Percentiles rank a stretch among this genome's conserved stretches.
Evolutionary conservation across 2,888 invertebrate species (phyloP).

Genomic region (Drosophila suboccidentalis): DNA sequence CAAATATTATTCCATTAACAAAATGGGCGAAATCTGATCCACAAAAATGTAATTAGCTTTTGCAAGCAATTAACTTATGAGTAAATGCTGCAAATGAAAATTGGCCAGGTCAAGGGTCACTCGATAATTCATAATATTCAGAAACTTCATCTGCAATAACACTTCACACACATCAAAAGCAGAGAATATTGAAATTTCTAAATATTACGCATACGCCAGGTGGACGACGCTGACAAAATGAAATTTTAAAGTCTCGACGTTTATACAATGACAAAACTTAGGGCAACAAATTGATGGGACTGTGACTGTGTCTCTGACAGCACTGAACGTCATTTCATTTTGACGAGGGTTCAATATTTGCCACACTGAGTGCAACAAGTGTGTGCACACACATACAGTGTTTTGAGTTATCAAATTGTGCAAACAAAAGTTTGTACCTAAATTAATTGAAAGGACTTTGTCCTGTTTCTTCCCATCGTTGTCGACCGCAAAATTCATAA

Average conservation of each 20-base stretch:
- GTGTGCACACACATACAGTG: conserved; percentile 23
- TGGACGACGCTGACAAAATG: conserved; percentile 22
- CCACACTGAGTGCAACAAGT: conserved; percentile 58
- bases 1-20: conserved; percentile 58
- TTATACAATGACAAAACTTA: conserved; percentile 46
- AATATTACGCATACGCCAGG: conserved; percentile 55
- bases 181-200: conserved; percentile 30
- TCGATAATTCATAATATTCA: conserved; percentile 12
- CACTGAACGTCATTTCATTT: conserved; percentile 60
- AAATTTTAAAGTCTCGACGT: conserved; percentile 45
- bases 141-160: not conserved
- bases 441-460: conserved; percentile 70
- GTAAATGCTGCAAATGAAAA: conserved; percentile 26
- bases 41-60: conserved; percentile 66
- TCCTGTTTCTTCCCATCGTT: conserved; percentile 13
- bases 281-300: conserved; percentile 55
- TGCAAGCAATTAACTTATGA: conserved; percentile 46
- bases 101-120: conserved; percentile 6
- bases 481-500: conserved; percentile 38
- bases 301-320: conserved; percentile 64
- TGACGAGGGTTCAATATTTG: conserved; percentile 69
- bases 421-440: conserved; percentile 68
- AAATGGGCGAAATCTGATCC: conserved; percentile 55
- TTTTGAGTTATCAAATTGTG: conserved; percentile 62
- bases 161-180: conserved; percentile 32